Evolutionary conservation across 2,797 vertebrate genomes (phyloP), one percentile per base, ranked within the genome.

Genomic region (Atherinosoma microstoma): DNA sequence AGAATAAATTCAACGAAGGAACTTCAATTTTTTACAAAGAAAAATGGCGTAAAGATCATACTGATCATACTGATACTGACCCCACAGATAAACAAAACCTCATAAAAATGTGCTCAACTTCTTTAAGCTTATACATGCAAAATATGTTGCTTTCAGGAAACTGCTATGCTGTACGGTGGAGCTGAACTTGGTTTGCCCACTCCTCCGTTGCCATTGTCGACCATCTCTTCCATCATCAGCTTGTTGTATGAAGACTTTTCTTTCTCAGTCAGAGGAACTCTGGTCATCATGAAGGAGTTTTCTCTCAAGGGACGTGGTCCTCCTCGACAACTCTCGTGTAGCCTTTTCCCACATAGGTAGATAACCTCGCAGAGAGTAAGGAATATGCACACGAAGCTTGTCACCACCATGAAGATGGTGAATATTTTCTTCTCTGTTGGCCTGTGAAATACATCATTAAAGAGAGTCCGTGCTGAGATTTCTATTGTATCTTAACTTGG

Each of bases 371-470:
- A 70, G 0, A 97, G 59, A 57, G 92, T 95, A 61, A 96, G 92
- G 61, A 95, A 22, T 64, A 96, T 93, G 83, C 96, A 97, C 51
- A 95, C 1, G 12, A 90, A 87, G 29, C 96, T 95, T 0, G 94
- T 95, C 67, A 87, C 77, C 60, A 96, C 92, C 94, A 96, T 94
- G 71, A 97, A 97, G 51, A 96, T 2, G 0, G 95, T 96, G 87
- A 96, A 96, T 76, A 96, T 93, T 64, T 94, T 95, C 87, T 97
- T 96, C 82, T 96, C 96, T 0, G 95, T 95, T n/a, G 96, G 95
- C 66, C 93, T 94, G 77, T 10, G 56, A 64, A 61, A 68, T 3
- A 82, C 12, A 78, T 1, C 4, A 15, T 61, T 5, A 67, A 45
- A 76, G 30, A 75, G 4, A 22, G 63, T 18, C 58, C 11, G 45